A percentile compares a stretch with the other conserved stretches of the same genome.
These are phyloP conservation scores for Phortica variegata DNA, from an alignment of 1,140 invertebrate genomes.

Conservation along the genomic window DNA sequence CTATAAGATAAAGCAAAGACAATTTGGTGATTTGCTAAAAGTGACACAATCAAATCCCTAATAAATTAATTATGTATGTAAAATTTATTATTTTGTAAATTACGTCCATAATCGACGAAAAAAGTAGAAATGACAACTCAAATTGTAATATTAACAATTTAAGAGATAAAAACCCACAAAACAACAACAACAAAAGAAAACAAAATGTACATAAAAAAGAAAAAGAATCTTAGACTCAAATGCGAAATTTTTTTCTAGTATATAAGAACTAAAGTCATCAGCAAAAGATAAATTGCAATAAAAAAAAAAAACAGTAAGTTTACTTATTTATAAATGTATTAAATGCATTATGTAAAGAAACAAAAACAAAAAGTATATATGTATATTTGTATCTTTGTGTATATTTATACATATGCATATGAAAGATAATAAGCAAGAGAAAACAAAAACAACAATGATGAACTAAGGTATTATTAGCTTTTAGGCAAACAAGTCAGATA, in stretches of 20 bases:
- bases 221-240: no score
- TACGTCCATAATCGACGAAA: slow-evolving; percentile 31
- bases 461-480: slow-evolving; percentile 50
- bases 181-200: slow-evolving; percentile 10
- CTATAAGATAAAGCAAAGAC: no score
- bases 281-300: neutral
- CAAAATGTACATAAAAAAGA: slow-evolving; percentile 25
- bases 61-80: no score
- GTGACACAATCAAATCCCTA: no score
- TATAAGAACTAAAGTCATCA: no score
- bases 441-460: slow-evolving; percentile 19
- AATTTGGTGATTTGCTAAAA: slow-evolving; percentile 3
- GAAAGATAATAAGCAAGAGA: slow-evolving; percentile 45
- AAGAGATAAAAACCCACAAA: neutral
- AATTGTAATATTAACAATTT: slow-evolving; percentile 41
- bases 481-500: slow-evolving; percentile 53
- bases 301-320: neutral
- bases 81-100: slow-evolving; percentile 38
- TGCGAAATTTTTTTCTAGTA: no score
- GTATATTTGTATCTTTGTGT: slow-evolving; percentile 10
- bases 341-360: no score
- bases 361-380: slow-evolving; percentile 13
- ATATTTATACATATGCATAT: slow-evolving; percentile 22
- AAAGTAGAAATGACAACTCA: slow-evolving; percentile 50
- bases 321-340: no score